Conservation (phyloP, 2,888 invertebrate species). For the Brenthis ino region DNA sequence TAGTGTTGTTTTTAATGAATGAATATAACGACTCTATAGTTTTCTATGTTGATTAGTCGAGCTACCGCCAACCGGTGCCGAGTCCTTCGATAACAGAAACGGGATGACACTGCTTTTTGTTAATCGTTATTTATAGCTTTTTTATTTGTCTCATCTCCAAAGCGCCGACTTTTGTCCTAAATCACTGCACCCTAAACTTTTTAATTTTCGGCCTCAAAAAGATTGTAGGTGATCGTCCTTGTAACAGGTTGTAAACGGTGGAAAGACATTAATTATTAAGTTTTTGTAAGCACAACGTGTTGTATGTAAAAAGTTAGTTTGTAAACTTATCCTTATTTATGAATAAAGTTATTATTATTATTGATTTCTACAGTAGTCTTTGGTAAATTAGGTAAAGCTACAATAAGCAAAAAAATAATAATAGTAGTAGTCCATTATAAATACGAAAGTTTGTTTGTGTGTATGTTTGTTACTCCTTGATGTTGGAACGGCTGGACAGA, state of each 20-base stretch:
- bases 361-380: too few relatives aligned
- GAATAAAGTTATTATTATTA: too few relatives aligned
- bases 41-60: slow-evolving; percentile 53
- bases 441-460: too few relatives aligned
- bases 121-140: slow-evolving; percentile 79
- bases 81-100: slow-evolving; percentile 67
- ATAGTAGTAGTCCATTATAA: too few relatives aligned
- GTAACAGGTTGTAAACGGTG: slow-evolving; percentile 33
- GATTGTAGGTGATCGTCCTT: slow-evolving; percentile 34
- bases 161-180: slow-evolving; percentile 68
- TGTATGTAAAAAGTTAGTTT: neutral
- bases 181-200: slow-evolving; percentile 59
- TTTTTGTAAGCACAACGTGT: slow-evolving; percentile 4
- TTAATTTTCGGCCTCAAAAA: slow-evolving; percentile 51
- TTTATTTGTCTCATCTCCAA: slow-evolving; percentile 56
- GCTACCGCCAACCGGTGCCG: slow-evolving; percentile 46
- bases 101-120: slow-evolving; percentile 80
- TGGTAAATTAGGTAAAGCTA: too few relatives aligned
- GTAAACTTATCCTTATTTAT: too few relatives aligned
- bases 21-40: slow-evolving; percentile 50
- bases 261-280: slow-evolving; percentile 26
- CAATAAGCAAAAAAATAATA: too few relatives aligned
- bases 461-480: too few relatives aligned
- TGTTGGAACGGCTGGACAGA: too few relatives aligned
- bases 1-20: neutral